Evolutionary conservation across 1,140 invertebrate species (phyloP), one percentile per base, ranked within the genome.

Genomic region (Amphibalanus amphitrite): DNA sequence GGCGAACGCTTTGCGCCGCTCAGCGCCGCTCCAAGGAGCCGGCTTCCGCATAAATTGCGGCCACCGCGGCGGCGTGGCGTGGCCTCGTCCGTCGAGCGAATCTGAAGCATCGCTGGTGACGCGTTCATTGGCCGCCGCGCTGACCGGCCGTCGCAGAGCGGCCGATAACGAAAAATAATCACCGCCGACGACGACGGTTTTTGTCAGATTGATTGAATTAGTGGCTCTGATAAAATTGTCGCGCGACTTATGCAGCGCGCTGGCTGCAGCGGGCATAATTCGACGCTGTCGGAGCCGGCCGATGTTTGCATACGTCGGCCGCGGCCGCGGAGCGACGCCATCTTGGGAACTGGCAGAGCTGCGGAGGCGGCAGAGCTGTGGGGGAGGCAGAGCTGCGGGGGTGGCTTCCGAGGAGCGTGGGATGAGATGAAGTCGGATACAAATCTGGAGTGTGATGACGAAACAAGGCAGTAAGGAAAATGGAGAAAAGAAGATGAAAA

Each of bases 181-280:
- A 59, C 47, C 47, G 47, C 47, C 47, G 47, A 8, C 47, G 47
- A 8, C 47, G 47, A 59, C 47, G 20, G 47, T 59, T 59, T 59
- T 59, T 59, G 47, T 59, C 47, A 13, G 47, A 59, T 59, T 59
- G 47, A 59, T 59, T 59, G 47, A 59, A 59, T 59, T 59, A 59
- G 47, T 59, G 47, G 47, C 47, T 59, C 47, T 59, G 47, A 59
- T 59, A 59, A 59, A 59, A 59, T 59, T 59, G 47, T 59, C 47
- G 47, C 47, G 47, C 47, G 47, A 59, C 47, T 59, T 59, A 59
- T 59, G 47, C 17, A 20, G 47, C 47, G 47, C 47, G 47, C 47
- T 38, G 33, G 33, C 33, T 59, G 47, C 47, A 59, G 47, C 47
- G 33, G 47, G 13, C 47, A 59, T 59, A 59, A 59, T 59, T 59